A percentile compares a stretch with the other conserved stretches of the same genome.
Evolutionary conservation across 2,797 vertebrate genomes (phyloP).

Genomic region (Heterohyrax brucei): DNA sequence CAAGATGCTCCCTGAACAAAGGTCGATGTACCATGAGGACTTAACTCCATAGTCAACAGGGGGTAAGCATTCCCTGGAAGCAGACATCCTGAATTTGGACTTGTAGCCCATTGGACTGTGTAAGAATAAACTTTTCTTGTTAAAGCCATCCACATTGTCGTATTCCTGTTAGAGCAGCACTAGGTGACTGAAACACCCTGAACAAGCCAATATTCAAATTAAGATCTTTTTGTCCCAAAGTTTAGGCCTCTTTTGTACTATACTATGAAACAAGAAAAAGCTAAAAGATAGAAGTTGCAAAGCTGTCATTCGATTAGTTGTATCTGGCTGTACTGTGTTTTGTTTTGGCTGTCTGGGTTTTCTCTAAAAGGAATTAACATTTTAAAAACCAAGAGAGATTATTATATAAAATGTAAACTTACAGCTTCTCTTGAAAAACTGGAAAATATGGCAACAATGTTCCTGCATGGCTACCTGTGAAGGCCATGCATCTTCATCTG

Average conservation of each 20-base stretch:
- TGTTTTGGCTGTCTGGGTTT: slow-evolving; percentile 30
- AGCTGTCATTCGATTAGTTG: slow-evolving; percentile 19
- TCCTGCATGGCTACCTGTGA: background rate
- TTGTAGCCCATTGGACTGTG: no score
- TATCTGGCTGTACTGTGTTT: background rate
- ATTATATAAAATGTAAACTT: slow-evolving; percentile 36
- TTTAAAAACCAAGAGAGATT: slow-evolving; percentile 47
- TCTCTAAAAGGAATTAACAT: slow-evolving; percentile 44
- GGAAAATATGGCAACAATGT: background rate
- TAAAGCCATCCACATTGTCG: no score
- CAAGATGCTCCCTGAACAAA: no score
- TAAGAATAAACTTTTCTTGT: no score
- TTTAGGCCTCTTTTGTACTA: slow-evolving; percentile 35
- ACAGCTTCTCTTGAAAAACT: slow-evolving; percentile 43
- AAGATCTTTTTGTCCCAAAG: background rate
- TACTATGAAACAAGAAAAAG: background rate
- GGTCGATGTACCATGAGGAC: no score
- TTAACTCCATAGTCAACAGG: no score
- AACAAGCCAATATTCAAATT: slow-evolving; percentile 21
- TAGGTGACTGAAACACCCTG: background rate
- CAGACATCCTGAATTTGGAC: no score
- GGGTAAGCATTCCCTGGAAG: no score
- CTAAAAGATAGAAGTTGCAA: slow-evolving; percentile 60
- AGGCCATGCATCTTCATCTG: background rate
- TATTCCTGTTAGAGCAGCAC: no score